Conservation (phyloP, 1,140 invertebrate species). For the Aphis gossypii region DNA sequence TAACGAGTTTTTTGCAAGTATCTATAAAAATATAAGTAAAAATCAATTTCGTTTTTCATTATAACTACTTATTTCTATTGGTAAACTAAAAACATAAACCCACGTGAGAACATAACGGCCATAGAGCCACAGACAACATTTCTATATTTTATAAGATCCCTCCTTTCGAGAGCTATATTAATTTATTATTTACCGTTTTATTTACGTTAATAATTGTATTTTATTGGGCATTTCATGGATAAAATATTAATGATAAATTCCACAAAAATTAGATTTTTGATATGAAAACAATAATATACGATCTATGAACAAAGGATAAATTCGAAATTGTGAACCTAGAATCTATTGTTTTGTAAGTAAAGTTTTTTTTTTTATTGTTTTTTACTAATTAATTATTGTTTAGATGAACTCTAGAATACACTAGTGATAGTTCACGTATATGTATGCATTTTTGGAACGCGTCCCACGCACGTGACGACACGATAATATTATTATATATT, state of each 20-base stretch:
- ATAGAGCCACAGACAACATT: not conserved
- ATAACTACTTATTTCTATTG: not conserved
- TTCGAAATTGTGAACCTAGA: not conserved
- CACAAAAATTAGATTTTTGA: not conserved
- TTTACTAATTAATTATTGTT: not conserved
- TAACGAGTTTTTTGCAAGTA: conserved; percentile 34
- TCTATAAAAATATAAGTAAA: not conserved
- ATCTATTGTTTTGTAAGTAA: not conserved
- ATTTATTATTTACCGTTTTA: not conserved
- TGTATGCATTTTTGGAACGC: not conserved
- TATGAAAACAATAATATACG: not conserved
- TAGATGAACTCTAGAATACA: not conserved
- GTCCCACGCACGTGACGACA: not conserved
- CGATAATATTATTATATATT: conserved; percentile 22
- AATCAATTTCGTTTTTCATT: not conserved
- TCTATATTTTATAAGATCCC: not conserved
- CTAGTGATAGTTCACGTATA: not conserved
- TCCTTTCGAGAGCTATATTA: not conserved
- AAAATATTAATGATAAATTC: not conserved
- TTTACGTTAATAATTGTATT: too few relatives aligned
- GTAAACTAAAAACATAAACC: not conserved
- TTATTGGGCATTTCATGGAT: too few relatives aligned
- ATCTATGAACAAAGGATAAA: not conserved
- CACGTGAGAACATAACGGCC: not conserved
- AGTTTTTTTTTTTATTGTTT: not conserved